These are phyloP conservation scores for Formica aserva DNA, from an alignment of 2,888 invertebrate species.

Conservation along the genomic window DNA sequence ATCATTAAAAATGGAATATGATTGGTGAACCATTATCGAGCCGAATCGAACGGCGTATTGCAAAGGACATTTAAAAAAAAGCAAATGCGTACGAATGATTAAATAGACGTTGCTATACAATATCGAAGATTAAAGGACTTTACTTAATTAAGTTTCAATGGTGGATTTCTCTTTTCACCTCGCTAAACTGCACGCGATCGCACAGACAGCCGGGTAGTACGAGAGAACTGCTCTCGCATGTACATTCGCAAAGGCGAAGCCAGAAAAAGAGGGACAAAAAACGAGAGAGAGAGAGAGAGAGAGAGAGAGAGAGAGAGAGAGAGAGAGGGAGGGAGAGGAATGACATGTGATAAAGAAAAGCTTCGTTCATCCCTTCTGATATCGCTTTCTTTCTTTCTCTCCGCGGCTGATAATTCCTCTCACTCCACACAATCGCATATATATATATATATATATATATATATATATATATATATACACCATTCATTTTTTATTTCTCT, in stretches of 20 bases:
- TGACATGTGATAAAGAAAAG: conserved; percentile 12
- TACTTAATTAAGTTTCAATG: conserved; percentile 33
- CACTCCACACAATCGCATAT: background rate
- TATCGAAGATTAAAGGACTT: conserved; percentile 23
- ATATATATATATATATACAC: too few species aligned
- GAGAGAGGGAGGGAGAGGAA: conserved; percentile 12
- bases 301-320: conserved; percentile 36
- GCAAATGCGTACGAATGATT: background rate
- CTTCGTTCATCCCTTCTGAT: background rate
- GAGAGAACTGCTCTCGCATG: conserved; percentile 8
- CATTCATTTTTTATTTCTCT: background rate
- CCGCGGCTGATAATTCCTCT: background rate
- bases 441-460: too few species aligned
- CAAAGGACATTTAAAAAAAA: conserved; percentile 14
- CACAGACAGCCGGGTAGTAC: background rate
- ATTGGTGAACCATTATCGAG: background rate
- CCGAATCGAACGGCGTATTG: background rate
- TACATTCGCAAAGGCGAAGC: background rate
- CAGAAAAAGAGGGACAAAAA: conserved; percentile 29
- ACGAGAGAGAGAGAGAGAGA: conserved; percentile 24
- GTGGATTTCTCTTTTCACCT: background rate
- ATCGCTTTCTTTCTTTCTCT: background rate
- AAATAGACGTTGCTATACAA: background rate
- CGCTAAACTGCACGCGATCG: conserved; percentile 1
- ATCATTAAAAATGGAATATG: background rate